Evolutionary conservation across 2,113 vertebrate species (phyloP).

Genomic region (Nothocercus nigrocapillus): DNA sequence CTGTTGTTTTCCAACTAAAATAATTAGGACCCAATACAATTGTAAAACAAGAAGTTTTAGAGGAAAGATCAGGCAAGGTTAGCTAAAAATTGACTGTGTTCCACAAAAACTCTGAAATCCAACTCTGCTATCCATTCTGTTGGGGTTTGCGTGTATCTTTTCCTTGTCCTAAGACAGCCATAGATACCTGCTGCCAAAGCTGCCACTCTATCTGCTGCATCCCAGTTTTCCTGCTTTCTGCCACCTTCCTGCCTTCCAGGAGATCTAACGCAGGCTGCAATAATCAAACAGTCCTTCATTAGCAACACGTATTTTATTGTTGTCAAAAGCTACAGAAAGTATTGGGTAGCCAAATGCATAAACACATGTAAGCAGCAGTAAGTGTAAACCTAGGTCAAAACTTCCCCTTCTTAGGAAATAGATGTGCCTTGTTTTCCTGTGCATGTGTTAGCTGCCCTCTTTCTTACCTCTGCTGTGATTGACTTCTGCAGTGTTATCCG

Average conservation of each 20-base stretch:
- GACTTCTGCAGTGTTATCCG: neutral
- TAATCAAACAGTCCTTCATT: constrained; percentile 33
- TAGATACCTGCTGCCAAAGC: neutral
- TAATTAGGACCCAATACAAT: neutral
- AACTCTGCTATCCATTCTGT: neutral
- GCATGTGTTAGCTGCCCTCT: neutral
- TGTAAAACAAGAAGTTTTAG: neutral
- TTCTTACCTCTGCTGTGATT: neutral
- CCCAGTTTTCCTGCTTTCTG: neutral
- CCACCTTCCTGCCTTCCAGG: neutral
- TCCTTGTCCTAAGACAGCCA: neutral
- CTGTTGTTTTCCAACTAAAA: neutral
- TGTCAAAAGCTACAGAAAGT: constrained; percentile 52
- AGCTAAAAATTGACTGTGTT: neutral
- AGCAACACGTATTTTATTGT: constrained; percentile 51
- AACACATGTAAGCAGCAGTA: neutral
- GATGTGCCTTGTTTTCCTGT: neutral
- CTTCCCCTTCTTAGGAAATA: neutral
- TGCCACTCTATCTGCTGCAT: neutral
- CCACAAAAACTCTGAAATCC: neutral
- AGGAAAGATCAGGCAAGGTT: neutral
- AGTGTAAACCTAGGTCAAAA: neutral
- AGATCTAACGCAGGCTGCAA: constrained; percentile 21
- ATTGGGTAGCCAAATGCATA: neutral
- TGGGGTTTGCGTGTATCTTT: neutral